Evolutionary conservation across 2,888 invertebrate genomes (phyloP).

Genomic region (Chrysolina oricalcia): DNA sequence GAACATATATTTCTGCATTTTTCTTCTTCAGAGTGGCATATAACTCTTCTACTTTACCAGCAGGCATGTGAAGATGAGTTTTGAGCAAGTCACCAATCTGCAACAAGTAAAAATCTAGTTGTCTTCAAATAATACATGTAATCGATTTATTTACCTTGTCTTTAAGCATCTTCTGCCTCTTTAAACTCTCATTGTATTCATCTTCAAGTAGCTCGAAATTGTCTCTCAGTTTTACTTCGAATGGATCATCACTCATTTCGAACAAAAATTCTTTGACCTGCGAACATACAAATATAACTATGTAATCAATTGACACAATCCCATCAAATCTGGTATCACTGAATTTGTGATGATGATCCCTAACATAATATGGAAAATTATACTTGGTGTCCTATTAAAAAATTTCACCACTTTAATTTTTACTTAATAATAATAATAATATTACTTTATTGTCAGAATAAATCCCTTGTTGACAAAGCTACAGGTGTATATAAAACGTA

Average conservation of each 20-base stretch:
- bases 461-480: no score
- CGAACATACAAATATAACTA: conserved; percentile 39
- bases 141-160: conserved; percentile 80
- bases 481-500: no score
- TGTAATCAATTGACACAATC: not conserved
- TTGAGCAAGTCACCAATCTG: conserved; percentile 84
- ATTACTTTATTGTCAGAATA: no score
- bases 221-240: conserved; percentile 95
- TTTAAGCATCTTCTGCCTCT: conserved; percentile 90
- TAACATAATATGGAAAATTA: no score
- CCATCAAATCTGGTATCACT: no score
- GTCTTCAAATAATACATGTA: not conserved
- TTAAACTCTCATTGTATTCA: conserved; percentile 94
- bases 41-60: conserved; percentile 91
- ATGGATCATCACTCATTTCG: conserved; percentile 98
- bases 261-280: conserved; percentile 90
- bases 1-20: conserved; percentile 96
- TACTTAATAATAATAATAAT: no score
- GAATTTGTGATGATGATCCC: no score
- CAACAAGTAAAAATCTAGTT: conserved; percentile 33
- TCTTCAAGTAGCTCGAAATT: conserved; percentile 97
- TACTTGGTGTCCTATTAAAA: no score
- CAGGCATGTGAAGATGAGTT: conserved; percentile 87
- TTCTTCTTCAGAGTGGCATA: conserved; percentile 90
- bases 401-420: no score